phyloP scores from a whole-genome alignment of 2,888 invertebrate species.

The Cynaeus angustus region DNA sequence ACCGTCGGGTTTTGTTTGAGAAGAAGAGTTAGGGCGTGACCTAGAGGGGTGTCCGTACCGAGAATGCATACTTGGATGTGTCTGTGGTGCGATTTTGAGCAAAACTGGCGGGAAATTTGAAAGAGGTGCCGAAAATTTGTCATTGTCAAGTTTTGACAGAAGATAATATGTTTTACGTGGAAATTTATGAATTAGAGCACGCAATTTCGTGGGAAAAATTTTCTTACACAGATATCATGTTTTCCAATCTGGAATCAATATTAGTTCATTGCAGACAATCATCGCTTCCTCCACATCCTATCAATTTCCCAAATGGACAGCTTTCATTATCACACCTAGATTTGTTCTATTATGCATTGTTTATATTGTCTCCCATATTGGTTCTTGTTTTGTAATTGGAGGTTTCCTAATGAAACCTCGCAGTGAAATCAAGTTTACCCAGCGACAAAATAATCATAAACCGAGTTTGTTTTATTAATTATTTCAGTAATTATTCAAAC shows the following conservation, averaged over 20 bases:
- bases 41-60: slow-evolving; percentile 74
- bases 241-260: not conserved
- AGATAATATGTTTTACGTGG: not conserved
- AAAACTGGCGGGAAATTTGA: slow-evolving; percentile 35
- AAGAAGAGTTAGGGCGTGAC: slow-evolving; percentile 73
- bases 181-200: not conserved
- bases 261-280: slow-evolving; percentile 12
- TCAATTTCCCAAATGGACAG: slow-evolving; percentile 38
- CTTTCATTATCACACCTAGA: slow-evolving; percentile 37
- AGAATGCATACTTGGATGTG: slow-evolving; percentile 68
- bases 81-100: not conserved
- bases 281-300: slow-evolving; percentile 14
- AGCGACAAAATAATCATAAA: no score
- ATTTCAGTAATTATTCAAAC: no score
- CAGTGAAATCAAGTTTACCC: no score
- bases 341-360: slow-evolving; percentile 27
- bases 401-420: not conserved
- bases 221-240: not conserved
- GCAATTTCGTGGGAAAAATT: not conserved
- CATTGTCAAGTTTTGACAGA: slow-evolving; percentile 24
- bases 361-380: slow-evolving; percentile 8
- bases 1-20: slow-evolving; percentile 74
- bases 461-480: no score
- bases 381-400: slow-evolving; percentile 7
- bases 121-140: slow-evolving; percentile 11